Conservation (phyloP, 2,888 invertebrate species). For the Philereme transversata region DNA sequence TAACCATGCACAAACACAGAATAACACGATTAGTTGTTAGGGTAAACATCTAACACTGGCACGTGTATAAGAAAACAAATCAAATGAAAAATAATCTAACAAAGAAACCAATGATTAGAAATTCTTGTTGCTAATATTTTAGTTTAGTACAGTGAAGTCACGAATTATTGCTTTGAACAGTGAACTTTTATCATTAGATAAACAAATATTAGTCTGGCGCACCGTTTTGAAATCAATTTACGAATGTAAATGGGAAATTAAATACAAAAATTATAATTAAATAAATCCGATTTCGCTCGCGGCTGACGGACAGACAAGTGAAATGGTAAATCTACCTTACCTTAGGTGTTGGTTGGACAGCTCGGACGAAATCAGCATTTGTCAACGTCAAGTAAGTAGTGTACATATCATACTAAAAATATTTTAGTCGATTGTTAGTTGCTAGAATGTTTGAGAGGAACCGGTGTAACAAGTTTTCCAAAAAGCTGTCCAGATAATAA, state of each 20-base stretch:
- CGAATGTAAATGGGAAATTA: conserved; percentile 6
- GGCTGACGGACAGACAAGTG: conserved; percentile 11
- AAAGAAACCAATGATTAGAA: conserved; percentile 42
- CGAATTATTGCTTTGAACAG: conserved; percentile 2
- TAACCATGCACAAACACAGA: conserved; percentile 54
- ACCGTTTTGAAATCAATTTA: conserved; percentile 24
- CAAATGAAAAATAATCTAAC: conserved; percentile 36
- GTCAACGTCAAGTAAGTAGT: too few species aligned
- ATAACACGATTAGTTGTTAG: conserved; percentile 50
- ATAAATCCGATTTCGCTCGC: conserved; percentile 41
- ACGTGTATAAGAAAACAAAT: conserved; percentile 54
- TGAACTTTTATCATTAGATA: background rate
- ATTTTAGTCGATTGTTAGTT: too few species aligned
- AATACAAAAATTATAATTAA: conserved; percentile 29
- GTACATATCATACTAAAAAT: too few species aligned
- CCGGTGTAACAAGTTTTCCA: too few species aligned
- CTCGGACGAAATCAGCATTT: too few species aligned
- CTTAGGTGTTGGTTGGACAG: too few species aligned
- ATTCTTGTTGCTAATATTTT: conserved; percentile 33
- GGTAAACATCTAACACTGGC: conserved; percentile 59
- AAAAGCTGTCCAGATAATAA: too few species aligned
- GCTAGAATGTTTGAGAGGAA: too few species aligned
- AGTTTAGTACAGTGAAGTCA: background rate
- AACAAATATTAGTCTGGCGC: conserved; percentile 27
- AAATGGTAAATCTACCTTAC: background rate